Evolutionary conservation across 2,888 invertebrate genomes (phyloP), one percentile per base, ranked within the genome.

Genomic region (Lithosia quadra): DNA sequence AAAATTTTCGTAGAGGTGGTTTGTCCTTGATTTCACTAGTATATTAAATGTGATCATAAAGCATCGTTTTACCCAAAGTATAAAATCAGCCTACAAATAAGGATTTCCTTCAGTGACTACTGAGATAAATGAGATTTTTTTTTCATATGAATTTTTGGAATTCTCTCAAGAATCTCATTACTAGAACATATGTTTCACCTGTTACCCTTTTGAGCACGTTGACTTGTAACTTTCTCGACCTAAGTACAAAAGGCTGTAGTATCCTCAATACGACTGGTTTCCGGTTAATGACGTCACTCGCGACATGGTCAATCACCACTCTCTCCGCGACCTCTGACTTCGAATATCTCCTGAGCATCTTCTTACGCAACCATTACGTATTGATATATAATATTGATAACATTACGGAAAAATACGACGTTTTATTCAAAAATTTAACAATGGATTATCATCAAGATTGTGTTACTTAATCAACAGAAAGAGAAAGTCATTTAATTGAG

Each of bases 271-370:
- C 63, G 43, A 69, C 74, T 15, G 69, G 77, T 79, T 84, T 82
- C 73, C 76, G 73, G 65, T 67, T 68, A 67, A 65, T 84, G 85
- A 82, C 84, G 84, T 83, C 80, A 81, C 68, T 63, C 65, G 64
- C 65, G 73, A 82, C 79, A 83, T 81, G 83, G 80, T 83, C 82
- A 84, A 78, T 78, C 82, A 71, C 78, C 78, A 84, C 91, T 91
- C 87, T 92, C 91, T 88, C 90, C 78, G 56, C 79, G 87, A 90
- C 88, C 91, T 89, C 81, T 88, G 87, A 86, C 88, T 80, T 73
- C 68, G 69, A 69, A 75, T 78, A 81, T 78, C 76, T 81, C 74
- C 76, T 75, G 75, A 73, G 74, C 80, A 81, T 83, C 82, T 69
- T 33, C 66, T 60, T 76, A 77, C 69, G 68, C 80, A 82, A 85